phyloP scores from a whole-genome alignment of 2,113 vertebrate genomes.

The Promerops cafer region DNA sequence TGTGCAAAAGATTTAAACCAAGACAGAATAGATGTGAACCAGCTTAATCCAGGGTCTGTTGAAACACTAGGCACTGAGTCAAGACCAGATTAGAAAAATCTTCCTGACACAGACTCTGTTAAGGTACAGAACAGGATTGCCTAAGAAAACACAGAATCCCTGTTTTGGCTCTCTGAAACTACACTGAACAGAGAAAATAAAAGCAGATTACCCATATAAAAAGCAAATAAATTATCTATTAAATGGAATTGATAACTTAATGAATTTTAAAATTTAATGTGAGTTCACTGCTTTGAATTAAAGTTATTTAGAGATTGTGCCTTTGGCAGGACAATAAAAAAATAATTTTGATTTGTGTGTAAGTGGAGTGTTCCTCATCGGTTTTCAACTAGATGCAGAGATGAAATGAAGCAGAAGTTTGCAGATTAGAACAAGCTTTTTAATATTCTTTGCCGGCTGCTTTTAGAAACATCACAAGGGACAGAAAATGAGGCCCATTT shows the following conservation, averaged over 20 bases:
- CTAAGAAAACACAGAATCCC: background rate
- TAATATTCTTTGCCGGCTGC: background rate
- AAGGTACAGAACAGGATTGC: background rate
- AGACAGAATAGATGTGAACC: background rate
- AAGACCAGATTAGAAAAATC: background rate
- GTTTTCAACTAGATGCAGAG: background rate
- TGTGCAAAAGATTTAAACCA: background rate
- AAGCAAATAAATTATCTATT: background rate
- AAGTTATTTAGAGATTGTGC: background rate
- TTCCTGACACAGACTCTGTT: background rate
- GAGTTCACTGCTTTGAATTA: background rate
- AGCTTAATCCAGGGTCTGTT: background rate
- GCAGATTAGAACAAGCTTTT: slow-evolving; percentile 18
- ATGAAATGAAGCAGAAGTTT: background rate
- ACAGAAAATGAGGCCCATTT: background rate
- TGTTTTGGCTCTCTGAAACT: background rate
- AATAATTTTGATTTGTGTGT: background rate
- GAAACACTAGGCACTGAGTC: background rate
- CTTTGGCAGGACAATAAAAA: background rate
- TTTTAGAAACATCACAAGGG: slow-evolving; percentile 7
- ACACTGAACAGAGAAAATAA: background rate
- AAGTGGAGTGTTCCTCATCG: background rate
- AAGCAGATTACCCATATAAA: background rate
- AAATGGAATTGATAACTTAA: background rate
- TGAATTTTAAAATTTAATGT: background rate